Conservation (phyloP, 2,888 invertebrate species). For the Mythimna lalbum region DNA sequence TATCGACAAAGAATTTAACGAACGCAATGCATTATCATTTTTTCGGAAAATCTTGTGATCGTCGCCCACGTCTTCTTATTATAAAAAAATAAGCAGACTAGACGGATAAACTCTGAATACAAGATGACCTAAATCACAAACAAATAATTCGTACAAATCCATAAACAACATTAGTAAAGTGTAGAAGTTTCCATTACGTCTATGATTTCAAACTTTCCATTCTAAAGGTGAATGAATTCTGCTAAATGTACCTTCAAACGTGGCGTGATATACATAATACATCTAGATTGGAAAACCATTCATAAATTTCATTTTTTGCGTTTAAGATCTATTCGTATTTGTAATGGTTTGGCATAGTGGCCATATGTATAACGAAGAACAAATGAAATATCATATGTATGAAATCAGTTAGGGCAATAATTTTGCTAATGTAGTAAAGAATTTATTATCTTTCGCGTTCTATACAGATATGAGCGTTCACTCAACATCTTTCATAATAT, state of each 20-base stretch:
- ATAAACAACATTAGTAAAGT: slow-evolving; percentile 45
- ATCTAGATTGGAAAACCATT: slow-evolving; percentile 43
- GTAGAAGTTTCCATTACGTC: slow-evolving; percentile 56
- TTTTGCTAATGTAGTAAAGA: slow-evolving; percentile 56
- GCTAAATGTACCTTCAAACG: slow-evolving; percentile 51
- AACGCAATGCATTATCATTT: neutral
- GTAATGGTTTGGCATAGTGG: slow-evolving; percentile 19
- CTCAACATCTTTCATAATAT: slow-evolving; percentile 64
- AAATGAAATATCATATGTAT: slow-evolving; percentile 6
- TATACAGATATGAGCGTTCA: slow-evolving; percentile 49
- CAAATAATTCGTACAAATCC: slow-evolving; percentile 42
- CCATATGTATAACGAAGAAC: slow-evolving; percentile 20
- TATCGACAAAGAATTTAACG: neutral
- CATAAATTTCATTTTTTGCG: slow-evolving; percentile 33
- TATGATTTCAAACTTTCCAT: slow-evolving; percentile 61
- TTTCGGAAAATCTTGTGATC: neutral
- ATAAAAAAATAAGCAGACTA: slow-evolving; percentile 12
- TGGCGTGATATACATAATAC: slow-evolving; percentile 57
- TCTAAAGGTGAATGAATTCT: slow-evolving; percentile 58
- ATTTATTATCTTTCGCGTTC: slow-evolving; percentile 55
- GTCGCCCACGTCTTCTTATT: neutral
- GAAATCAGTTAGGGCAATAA: slow-evolving; percentile 47
- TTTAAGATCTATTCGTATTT: slow-evolving; percentile 26
- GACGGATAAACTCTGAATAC: slow-evolving; percentile 18
- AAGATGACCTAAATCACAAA: slow-evolving; percentile 31